phyloP scores from a whole-genome alignment of 2,888 invertebrate species.

The Agrotis exclamationis region DNA sequence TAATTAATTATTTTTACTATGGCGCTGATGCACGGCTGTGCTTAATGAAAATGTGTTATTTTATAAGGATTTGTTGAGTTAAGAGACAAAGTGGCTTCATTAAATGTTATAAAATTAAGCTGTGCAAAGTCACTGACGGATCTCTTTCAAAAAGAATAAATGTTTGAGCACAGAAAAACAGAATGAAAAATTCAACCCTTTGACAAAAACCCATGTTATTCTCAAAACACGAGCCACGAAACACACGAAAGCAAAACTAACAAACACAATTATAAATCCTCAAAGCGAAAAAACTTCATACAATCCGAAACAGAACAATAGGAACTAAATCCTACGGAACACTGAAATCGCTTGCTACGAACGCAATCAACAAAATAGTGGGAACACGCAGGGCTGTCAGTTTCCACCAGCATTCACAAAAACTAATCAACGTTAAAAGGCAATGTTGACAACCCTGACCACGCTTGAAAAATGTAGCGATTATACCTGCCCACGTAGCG shows the following conservation, averaged over 20 bases:
- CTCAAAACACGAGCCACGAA: constrained; percentile 5
- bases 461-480: constrained; percentile 66
- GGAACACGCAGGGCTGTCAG: constrained; percentile 53
- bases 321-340: constrained; percentile 48
- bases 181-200: constrained; percentile 8
- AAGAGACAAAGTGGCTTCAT: constrained; percentile 4
- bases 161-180: background rate
- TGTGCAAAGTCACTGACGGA: background rate
- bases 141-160: background rate
- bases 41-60: constrained; percentile 41
- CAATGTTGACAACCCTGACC: constrained; percentile 64
- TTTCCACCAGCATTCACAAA: constrained; percentile 60
- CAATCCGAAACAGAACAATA: constrained; percentile 51
- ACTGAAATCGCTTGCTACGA: constrained; percentile 54
- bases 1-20: constrained; percentile 62
- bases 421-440: constrained; percentile 77
- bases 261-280: constrained; percentile 41
- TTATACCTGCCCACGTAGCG: constrained; percentile 56
- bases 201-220: background rate
- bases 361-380: constrained; percentile 58
- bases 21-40: constrained; percentile 39
- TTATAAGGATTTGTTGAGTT: constrained; percentile 22
- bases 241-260: constrained; percentile 34
- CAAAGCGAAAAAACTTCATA: constrained; percentile 42
- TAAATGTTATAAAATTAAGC: background rate